Base-by-base conservation (phyloP, 2,888 invertebrate genomes). In the Metalampra italica region DNA sequence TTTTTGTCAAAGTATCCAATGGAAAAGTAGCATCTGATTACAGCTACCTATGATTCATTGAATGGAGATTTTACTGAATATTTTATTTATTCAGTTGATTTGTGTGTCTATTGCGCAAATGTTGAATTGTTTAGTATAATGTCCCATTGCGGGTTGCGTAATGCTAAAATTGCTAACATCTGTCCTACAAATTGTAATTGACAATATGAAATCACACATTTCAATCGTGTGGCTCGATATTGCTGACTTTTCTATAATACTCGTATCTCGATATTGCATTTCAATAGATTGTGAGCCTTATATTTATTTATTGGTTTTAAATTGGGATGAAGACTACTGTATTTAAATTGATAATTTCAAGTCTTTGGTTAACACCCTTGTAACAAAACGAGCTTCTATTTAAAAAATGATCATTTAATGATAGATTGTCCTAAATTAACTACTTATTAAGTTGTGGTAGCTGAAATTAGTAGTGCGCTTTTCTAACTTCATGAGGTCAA, bases 151-250 rank as follows among this genome's bases (percentile, higher is more conserved):
- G 7, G 46, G 48, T 56, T 57, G 52, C 53, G 47, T 52, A 55
- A 56, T 52, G 45, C 37, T 15, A 52, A 51, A 49, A 50, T 12
- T 54, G 53, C 52, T 29, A 47, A 46, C 22, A 22, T n/a, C n/a
- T n/a, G n/a, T n/a, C 22, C 45, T 53, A 50, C 47, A 46, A 46
- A 45, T 53, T 22, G 2, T 22, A 22, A 22, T 22, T 22, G 22
- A 22, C 22, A 22, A 22, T 22, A 22, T 22, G 22, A 45, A 45
- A 44, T 39, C 47, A 43, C 43, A 38, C 49, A 47, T 43, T 41
- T 40, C 22, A 15, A 29, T 39, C 38, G 29, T 30, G 48, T 50
- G 46, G 38, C 45, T 30, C 22, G 22, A 30, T 45, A 52, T 9
- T 49, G 57, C 54, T 53, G 53, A 57, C 39, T 22, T 3, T 37